Evolutionary conservation across 2,888 invertebrate species (phyloP).

Genomic region (Iphiclides podalirius): DNA sequence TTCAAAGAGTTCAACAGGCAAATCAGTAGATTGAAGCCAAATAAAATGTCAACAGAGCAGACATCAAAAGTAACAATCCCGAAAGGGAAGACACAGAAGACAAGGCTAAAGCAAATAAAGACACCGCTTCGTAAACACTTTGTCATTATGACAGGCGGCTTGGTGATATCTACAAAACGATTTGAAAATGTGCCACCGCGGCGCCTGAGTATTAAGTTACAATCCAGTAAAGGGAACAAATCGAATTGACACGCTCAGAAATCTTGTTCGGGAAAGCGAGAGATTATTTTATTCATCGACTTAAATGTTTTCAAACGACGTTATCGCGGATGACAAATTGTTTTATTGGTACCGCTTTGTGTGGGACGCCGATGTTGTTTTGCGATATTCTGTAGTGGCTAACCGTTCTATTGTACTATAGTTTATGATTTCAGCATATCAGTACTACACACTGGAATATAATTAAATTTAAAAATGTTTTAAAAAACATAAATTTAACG

Average conservation of each 20-base stretch:
- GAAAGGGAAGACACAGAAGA: constrained; percentile 20
- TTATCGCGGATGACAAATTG: constrained; percentile 56
- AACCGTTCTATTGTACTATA: no score
- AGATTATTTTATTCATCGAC: constrained; percentile 57
- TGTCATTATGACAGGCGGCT: constrained; percentile 54
- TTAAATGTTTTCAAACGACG: constrained; percentile 53
- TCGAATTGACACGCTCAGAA: constrained; percentile 47
- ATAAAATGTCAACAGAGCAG: constrained; percentile 16
- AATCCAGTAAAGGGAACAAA: constrained; percentile 51
- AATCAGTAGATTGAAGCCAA: constrained; percentile 17
- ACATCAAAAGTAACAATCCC: constrained; percentile 24
- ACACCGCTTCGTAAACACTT: constrained; percentile 50
- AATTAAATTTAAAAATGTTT: no score
- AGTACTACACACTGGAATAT: no score
- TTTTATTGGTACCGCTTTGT: constrained; percentile 31
- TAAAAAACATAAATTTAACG: no score
- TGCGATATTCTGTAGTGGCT: constrained; percentile 10
- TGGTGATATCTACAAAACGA: constrained; percentile 52
- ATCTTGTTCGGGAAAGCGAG: constrained; percentile 43
- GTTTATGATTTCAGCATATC: no score
- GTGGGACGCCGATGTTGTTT: constrained; percentile 8
- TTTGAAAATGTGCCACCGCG: constrained; percentile 46
- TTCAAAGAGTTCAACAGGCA: constrained; percentile 8
- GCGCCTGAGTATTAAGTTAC: constrained; percentile 63
- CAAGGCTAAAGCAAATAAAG: constrained; percentile 35